Conservation (phyloP, 2,797 vertebrate genomes). For the Myotis findleyi region DNA sequence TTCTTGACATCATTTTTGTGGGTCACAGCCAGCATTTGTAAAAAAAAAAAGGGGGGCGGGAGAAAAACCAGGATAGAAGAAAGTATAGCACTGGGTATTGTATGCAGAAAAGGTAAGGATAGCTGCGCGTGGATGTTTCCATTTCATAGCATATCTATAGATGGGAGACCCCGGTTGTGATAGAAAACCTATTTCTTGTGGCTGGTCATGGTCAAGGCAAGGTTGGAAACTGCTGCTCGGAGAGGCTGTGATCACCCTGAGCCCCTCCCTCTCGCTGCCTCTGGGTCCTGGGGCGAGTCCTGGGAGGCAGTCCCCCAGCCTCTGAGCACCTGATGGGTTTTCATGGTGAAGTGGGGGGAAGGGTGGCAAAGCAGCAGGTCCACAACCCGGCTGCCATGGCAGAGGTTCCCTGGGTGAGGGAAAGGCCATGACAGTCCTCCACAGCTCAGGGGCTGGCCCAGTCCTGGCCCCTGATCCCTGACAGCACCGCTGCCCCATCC, state of each 20-base stretch:
- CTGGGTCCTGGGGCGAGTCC: background rate
- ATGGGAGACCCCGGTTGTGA: background rate
- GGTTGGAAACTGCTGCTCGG: background rate
- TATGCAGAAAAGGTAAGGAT: background rate
- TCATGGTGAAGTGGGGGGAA: background rate
- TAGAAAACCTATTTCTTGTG: fast-evolving
- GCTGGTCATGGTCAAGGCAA: background rate
- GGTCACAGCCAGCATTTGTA: background rate
- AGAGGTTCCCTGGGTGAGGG: background rate
- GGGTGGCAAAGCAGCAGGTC: background rate
- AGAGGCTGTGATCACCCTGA: background rate
- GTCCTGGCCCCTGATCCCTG: too few species aligned
- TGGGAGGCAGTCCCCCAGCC: too few species aligned
- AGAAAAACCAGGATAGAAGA: background rate
- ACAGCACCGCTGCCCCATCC: fast-evolving
- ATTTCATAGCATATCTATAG: fast-evolving
- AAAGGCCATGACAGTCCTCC: background rate
- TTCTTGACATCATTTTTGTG: background rate
- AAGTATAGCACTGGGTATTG: background rate
- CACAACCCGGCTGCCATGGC: fast-evolving
- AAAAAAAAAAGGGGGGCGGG: fast-evolving
- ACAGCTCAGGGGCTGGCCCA: background rate
- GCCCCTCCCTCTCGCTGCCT: fast-evolving
- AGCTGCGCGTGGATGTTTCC: fast-evolving
- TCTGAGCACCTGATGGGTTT: background rate